Percentiles rank a stretch among this genome's conserved stretches.
These are phyloP conservation scores for Dasysyrphus tricinctus DNA, from an alignment of 2,888 invertebrate genomes.

Conservation along the genomic window DNA sequence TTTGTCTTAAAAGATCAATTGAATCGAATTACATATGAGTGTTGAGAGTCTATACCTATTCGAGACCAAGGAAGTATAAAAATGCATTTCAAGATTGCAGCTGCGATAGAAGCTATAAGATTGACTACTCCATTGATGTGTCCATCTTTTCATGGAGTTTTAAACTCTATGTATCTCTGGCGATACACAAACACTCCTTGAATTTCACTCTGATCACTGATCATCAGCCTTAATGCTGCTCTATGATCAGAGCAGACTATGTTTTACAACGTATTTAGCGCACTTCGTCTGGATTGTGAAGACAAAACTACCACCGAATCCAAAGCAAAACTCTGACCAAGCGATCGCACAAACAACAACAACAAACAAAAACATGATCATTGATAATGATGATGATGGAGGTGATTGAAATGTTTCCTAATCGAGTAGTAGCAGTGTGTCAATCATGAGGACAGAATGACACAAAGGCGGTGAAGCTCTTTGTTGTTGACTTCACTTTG, in stretches of 20 bases:
- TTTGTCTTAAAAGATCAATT: constrained; percentile 18
- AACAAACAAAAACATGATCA: constrained; percentile 35
- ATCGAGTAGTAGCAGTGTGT: constrained; percentile 62
- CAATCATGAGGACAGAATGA: constrained; percentile 48
- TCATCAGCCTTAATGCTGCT: background rate
- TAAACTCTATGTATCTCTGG: background rate
- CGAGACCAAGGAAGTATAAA: constrained; percentile 27
- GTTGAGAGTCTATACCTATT: background rate
- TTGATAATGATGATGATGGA: constrained; percentile 52
- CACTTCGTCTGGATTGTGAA: constrained; percentile 6
- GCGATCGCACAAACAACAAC: constrained; percentile 8
- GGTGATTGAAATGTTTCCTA: constrained; percentile 71
- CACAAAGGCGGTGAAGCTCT: constrained; percentile 57
- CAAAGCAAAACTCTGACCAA: background rate
- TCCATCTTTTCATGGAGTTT: constrained; percentile 47
- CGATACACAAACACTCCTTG: constrained; percentile 59
- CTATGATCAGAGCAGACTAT: constrained; percentile 18
- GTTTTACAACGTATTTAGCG: constrained; percentile 67
- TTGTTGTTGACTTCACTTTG: constrained; percentile 40
- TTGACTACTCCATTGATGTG: constrained; percentile 67
- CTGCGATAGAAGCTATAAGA: constrained; percentile 54
- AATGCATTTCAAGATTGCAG: constrained; percentile 51
- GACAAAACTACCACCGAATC: constrained; percentile 3
- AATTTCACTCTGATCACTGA: constrained; percentile 18
- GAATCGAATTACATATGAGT: constrained; percentile 6